phyloP scores from a whole-genome alignment of 1,140 invertebrate species.

The Drosophila pseudoobscura region DNA sequence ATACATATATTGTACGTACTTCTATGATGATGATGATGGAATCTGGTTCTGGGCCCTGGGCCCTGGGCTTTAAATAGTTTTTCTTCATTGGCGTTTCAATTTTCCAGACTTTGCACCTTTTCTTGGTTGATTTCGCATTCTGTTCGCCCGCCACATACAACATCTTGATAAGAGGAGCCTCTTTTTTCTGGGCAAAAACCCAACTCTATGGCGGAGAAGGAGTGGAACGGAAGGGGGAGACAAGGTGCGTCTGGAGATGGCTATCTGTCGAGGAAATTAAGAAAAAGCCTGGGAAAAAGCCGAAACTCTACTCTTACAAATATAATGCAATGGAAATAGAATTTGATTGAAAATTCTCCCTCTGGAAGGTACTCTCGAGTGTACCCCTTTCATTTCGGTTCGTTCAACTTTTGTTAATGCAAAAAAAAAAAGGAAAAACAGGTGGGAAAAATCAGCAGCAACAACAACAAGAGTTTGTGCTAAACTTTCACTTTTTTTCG shows the following conservation, averaged over 20 bases:
- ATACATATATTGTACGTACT: too few relatives aligned
- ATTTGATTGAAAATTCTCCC: too few relatives aligned
- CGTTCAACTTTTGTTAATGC: conserved; percentile 25
- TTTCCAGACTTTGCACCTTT: conserved; percentile 23
- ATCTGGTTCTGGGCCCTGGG: conserved; percentile 19
- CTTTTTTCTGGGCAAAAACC: conserved; percentile 34
- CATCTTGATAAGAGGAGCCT: conserved; percentile 23
- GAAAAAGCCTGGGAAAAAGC: conserved; percentile 21
- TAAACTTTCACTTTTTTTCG: conserved; percentile 45
- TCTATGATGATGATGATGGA: not conserved
- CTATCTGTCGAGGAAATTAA: conserved; percentile 22
- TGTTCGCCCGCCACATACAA: conserved; percentile 25
- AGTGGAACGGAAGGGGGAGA: too few relatives aligned
- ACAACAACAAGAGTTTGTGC: conserved; percentile 33
- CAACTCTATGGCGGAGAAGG: conserved; percentile 6
- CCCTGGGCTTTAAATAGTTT: conserved; percentile 47
- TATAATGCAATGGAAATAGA: conserved; percentile 5
- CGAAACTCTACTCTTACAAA: conserved; percentile 18
- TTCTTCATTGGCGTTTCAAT: conserved; percentile 18
- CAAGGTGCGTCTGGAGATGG: too few relatives aligned
- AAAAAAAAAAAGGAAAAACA: not conserved
- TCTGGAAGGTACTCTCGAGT: too few relatives aligned
- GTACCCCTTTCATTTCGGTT: conserved; percentile 29
- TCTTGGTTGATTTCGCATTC: conserved; percentile 37
- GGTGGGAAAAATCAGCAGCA: conserved; percentile 36